A percentile compares a stretch with the other conserved stretches of the same genome.
These are phyloP conservation scores for Polyommatus icarus DNA, from an alignment of 2,888 invertebrate genomes.

Conservation along the genomic window DNA sequence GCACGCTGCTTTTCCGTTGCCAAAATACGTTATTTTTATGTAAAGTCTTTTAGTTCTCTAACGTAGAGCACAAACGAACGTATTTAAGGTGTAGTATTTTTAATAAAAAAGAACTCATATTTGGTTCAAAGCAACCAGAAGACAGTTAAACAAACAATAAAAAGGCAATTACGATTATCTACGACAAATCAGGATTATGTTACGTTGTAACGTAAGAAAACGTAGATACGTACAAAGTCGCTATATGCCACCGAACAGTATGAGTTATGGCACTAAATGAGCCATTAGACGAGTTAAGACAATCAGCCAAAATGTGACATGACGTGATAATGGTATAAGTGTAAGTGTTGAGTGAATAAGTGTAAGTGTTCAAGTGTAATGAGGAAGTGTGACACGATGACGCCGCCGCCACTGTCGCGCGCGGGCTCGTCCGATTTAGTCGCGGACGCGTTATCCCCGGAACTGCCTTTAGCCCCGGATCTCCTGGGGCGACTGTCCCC, in stretches of 20 bases:
- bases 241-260: background rate
- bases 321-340: conserved; percentile 23
- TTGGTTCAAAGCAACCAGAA: background rate
- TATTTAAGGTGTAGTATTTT: background rate
- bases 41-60: too few species aligned
- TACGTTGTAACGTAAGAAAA: background rate
- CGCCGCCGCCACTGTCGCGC: conserved; percentile 74
- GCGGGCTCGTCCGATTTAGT: conserved; percentile 69
- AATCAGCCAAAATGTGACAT: conserved; percentile 27
- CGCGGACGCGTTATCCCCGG: conserved; percentile 66
- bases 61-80: background rate
- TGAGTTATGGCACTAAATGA: background rate
- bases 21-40: too few species aligned
- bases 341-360: conserved; percentile 4
- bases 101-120: background rate
- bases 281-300: background rate
- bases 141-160: conserved; percentile 11
- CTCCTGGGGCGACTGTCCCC: conserved; percentile 68
- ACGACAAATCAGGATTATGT: background rate
- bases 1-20: too few species aligned
- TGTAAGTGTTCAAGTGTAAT: conserved; percentile 34
- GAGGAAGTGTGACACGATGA: conserved; percentile 65
- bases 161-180: conserved; percentile 10
- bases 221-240: background rate
- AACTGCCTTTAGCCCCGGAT: conserved; percentile 69